phyloP scores from a whole-genome alignment of 2,888 invertebrate genomes.

The Drosophila seclusa region DNA sequence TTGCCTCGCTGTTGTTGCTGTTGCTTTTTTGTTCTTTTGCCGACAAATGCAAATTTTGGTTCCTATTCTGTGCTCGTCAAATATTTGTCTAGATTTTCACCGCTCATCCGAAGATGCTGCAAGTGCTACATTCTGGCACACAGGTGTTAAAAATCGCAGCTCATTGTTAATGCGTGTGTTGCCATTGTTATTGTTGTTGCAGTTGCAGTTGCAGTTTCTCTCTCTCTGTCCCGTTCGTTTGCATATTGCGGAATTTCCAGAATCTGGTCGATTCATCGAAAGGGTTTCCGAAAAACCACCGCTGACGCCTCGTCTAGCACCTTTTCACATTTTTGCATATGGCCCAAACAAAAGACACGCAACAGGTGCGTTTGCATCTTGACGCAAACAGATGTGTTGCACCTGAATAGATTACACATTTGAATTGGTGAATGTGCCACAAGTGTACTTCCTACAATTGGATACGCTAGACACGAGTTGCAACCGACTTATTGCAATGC shows the following conservation, averaged over 20 bases:
- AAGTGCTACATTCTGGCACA: conserved; percentile 73
- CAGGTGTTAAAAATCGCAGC: conserved; percentile 76
- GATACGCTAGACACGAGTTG: conserved; percentile 9
- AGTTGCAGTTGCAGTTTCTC: neutral
- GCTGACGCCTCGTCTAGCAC: conserved; percentile 41
- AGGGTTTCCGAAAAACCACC: conserved; percentile 54
- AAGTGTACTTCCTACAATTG: conserved; percentile 24
- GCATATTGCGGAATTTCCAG: conserved; percentile 77
- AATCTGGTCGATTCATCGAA: conserved; percentile 70
- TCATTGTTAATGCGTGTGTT: conserved; percentile 70
- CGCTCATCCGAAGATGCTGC: conserved; percentile 30
- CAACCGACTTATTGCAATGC: neutral
- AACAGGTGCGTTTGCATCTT: conserved; percentile 42
- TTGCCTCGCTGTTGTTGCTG: conserved; percentile 25
- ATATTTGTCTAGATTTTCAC: conserved; percentile 77
- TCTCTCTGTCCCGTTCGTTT: conserved; percentile 16
- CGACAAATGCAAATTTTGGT: conserved; percentile 74
- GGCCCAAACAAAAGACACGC: conserved; percentile 29
- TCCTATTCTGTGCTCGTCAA: conserved; percentile 71
- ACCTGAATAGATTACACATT: conserved; percentile 21
- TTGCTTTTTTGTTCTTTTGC: conserved; percentile 69
- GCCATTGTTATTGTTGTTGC: conserved; percentile 36
- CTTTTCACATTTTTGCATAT: conserved; percentile 40
- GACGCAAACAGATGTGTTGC: conserved; percentile 21
- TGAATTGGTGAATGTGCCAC: neutral